phyloP scores from a whole-genome alignment of 2,113 vertebrate genomes.

The Epinephelus lanceolatus region DNA sequence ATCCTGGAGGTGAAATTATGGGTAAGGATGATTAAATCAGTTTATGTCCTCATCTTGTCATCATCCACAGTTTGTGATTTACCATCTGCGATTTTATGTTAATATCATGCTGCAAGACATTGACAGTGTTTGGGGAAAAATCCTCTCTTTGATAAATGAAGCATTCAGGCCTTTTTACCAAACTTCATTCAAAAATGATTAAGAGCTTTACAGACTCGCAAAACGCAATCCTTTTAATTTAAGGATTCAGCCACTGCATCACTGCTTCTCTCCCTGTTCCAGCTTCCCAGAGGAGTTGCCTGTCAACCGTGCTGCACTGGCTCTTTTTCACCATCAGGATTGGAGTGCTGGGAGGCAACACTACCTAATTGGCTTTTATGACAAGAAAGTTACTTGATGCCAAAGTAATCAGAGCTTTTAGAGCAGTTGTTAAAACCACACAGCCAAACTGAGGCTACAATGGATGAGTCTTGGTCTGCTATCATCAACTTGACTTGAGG shows the following conservation, averaged over 20 bases:
- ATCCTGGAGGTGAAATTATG: not conserved
- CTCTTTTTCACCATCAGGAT: slow-evolving; percentile 31
- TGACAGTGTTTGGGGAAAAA: not conserved
- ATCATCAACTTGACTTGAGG: not conserved
- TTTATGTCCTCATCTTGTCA: not conserved
- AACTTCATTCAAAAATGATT: slow-evolving; percentile 52
- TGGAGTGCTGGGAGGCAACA: slow-evolving; percentile 21
- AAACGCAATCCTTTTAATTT: slow-evolving; percentile 50
- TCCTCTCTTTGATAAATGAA: slow-evolving; percentile 48
- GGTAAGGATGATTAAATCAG: not conserved
- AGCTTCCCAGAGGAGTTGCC: slow-evolving; percentile 55
- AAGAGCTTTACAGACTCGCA: slow-evolving; percentile 25
- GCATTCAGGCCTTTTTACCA: not conserved
- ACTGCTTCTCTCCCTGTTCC: slow-evolving; percentile 23
- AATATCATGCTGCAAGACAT: not conserved
- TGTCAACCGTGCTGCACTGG: slow-evolving; percentile 49
- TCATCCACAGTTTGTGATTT: slow-evolving; percentile 10
- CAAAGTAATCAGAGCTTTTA: slow-evolving; percentile 28
- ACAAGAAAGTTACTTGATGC: slow-evolving; percentile 38
- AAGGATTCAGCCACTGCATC: slow-evolving; percentile 56
- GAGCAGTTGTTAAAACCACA: slow-evolving; percentile 15
- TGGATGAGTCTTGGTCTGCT: not conserved
- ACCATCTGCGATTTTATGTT: slow-evolving; percentile 10
- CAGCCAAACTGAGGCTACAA: not conserved
- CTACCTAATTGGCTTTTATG: slow-evolving; percentile 53